phyloP scores from a whole-genome alignment of 92 coral and sea anemone species.

The Palythoa grandiflora region DNA sequence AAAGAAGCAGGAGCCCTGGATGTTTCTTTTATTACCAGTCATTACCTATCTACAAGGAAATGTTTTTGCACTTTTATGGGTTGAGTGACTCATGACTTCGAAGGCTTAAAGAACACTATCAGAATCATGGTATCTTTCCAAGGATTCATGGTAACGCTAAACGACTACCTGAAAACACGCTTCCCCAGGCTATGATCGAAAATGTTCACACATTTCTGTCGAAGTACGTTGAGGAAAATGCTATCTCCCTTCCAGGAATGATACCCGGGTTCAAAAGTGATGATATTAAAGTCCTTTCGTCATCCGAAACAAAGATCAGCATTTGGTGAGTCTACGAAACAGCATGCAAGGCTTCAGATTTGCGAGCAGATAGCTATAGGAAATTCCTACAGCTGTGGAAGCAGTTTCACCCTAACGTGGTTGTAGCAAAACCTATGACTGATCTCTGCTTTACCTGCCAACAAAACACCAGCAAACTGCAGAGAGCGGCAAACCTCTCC shows the following conservation, averaged over 20 bases:
- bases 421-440: slow-evolving; percentile 74
- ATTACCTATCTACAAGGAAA: slow-evolving; percentile 60
- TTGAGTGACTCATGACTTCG: slow-evolving; percentile 68
- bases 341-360: slow-evolving; percentile 57
- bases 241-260: slow-evolving; percentile 56
- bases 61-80: slow-evolving; percentile 50
- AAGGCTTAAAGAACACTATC: slow-evolving; percentile 69
- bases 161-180: slow-evolving; percentile 45
- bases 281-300: slow-evolving; percentile 24
- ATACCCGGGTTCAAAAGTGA: slow-evolving; percentile 33
- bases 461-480: slow-evolving; percentile 65
- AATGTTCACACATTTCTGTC: slow-evolving; percentile 36
- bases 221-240: slow-evolving; percentile 54
- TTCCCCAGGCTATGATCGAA: slow-evolving; percentile 41
- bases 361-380: slow-evolving; percentile 58
- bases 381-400: slow-evolving; percentile 53
- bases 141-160: slow-evolving; percentile 54
- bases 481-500: slow-evolving; percentile 63
- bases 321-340: slow-evolving; percentile 53
- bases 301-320: slow-evolving; percentile 11
- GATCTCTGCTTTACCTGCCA: slow-evolving; percentile 72
- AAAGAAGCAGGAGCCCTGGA: slow-evolving; percentile 56
- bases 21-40: slow-evolving; percentile 58
- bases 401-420: slow-evolving; percentile 60
- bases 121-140: slow-evolving; percentile 44